Base-by-base conservation (phyloP, 37 sponge, comb jelly and placozoan genomes). In the Ephydatia muelleri region DNA sequence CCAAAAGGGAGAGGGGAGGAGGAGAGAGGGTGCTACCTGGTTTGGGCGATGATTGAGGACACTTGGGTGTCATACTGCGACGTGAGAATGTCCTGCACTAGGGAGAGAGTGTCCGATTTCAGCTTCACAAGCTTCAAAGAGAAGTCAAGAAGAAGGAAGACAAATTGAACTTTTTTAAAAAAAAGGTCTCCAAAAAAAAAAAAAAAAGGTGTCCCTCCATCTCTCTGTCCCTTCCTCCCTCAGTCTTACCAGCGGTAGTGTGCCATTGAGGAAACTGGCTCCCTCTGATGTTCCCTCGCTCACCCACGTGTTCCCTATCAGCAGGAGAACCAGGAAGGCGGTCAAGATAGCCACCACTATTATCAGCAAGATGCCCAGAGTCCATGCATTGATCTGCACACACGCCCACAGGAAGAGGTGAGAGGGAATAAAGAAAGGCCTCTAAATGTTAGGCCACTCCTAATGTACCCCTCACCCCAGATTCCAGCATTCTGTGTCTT, bases 281-380 rank as follows among this genome's bases (percentile, higher is more conserved):
- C 87, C 81, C 68, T 72, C 21, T 0, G 37, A 9, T 11, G 86
- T 83, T 21, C 91, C 91, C 23, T n/a, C 37, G 35, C 40, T 82
- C 47, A 82, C 65, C 79, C 78, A 74, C 64, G 57, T 27, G 83
- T 82, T 91, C 2, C 82, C 91, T 23, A 72, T 43, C 25, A 91
- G 78, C 22, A 85, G 72, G 36, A 91, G n/a, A 26, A 40, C n/a
- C 33, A 91, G 36, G 27, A 91, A 83, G 26, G 74, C 68, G 12
- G 39, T 2, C 49, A 91, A 79, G 13, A 77, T 28, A 26, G 85
- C 29, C 26, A 82, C 48, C 36, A 69, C 25, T 29, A 72, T 8
- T 38, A 86, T 12, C 49, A 85, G 26, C 13, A 13, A 48, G 33
- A 77, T 48, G 9, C 72, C 73, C 74, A 91, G 39, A 3, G 81